A percentile compares a stretch with the other conserved stretches of the same genome.
Conservation (phyloP, 2,113 vertebrate species). For the Danio rerio region GRCz12tu NC_133195.1:12257501-12258000, state of each 20-base stretch:
- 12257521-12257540: constrained; percentile 30
- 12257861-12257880: too few species aligned
- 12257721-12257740: background rate
- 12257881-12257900: too few species aligned
- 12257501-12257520: constrained; percentile 37
- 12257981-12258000: too few species aligned
- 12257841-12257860: too few species aligned
- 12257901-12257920: too few species aligned
- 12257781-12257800: background rate
- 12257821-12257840: too few species aligned
- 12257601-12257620: constrained; percentile 24
- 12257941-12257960: too few species aligned
- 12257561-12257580: constrained; percentile 11
- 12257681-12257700: background rate
- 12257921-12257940: too few species aligned
- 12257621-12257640: constrained; percentile 23
- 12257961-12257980: too few species aligned
- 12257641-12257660: background rate
- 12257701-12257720: background rate
- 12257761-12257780: background rate
- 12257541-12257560: constrained; percentile 17
- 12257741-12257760: too few species aligned
- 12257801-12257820: too few species aligned
- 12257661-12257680: background rate
- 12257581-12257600: constrained; percentile 5